Base-by-base conservation (phyloP, 37 sponge, comb jelly and placozoan species). In the Chondrosia reniformis region DNA sequence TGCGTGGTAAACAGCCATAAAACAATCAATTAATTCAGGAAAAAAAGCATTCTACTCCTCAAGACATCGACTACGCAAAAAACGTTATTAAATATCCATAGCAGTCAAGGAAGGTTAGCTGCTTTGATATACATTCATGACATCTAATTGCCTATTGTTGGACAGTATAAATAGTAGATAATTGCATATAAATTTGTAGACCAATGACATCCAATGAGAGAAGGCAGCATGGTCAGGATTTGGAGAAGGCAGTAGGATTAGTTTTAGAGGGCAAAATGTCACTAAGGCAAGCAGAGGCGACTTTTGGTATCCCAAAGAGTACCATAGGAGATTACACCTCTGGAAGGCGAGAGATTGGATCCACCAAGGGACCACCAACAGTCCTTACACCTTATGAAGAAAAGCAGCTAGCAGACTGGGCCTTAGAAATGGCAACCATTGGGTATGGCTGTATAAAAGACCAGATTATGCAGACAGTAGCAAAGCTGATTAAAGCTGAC, bases 251-350 rank as follows among this genome's bases (percentile, higher is more conserved):
- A 25, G 63, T 61, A 8, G 63, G 9, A 12, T 8, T 22, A 22
- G 63, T 78, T 43, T 19, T 46, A n/a, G 42, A 79, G 5, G 32
- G 55, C 0, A 45, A 21, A 6, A 7, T 79, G 43, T 74, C 66
- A 4, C n/a, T 63, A 4, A 73, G 80, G 33, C 4, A 74, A 63
- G 86, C 86, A 6, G 75, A 52, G 1, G 63, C 36, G 2, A 44
- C 38, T 36, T 80, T 66, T 38, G 69, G 81, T 0, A 64, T 86
- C 4, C 76, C 81, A 4, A 80, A 66, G 41, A 80, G 86, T 65
- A 86, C 81, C 6, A 3, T 86, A 1, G 10, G 55, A 64, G 77
- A 80, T 27, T 45, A 86, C 64, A 67, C 49, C 2, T n/a, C 27
- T 17, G 69, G 71, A 4, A 75, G 79, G 37, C 37, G 72, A 30